phyloP scores from a whole-genome alignment of 2,113 vertebrate genomes.

The Thermophis baileyi region DNA sequence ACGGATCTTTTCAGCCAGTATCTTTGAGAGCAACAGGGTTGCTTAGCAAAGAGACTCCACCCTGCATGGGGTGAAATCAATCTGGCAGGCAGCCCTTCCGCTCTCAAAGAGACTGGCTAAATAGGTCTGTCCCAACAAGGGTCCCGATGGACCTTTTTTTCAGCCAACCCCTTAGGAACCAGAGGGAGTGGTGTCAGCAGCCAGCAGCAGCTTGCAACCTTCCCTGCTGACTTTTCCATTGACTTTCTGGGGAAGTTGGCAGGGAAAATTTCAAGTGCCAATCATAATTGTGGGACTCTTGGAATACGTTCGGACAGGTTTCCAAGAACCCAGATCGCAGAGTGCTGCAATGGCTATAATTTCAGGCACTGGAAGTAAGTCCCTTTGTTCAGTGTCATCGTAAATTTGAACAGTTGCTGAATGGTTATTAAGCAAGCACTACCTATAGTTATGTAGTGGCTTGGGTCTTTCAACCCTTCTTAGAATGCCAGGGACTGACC shows the following conservation, averaged over 20 bases:
- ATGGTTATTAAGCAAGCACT: neutral
- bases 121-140: neutral
- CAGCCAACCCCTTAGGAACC: neutral
- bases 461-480: neutral
- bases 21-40: neutral
- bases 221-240: neutral
- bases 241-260: neutral
- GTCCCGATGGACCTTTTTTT: neutral
- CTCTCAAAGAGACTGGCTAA: neutral
- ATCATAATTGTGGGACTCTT: neutral
- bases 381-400: neutral
- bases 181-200: neutral
- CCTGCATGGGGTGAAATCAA: neutral
- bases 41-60: neutral
- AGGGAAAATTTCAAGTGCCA: neutral
- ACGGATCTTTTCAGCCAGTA: neutral
- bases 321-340: neutral
- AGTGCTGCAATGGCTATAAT: neutral
- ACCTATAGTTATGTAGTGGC: neutral
- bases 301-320: neutral
- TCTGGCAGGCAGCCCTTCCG: neutral
- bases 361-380: neutral
- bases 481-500: neutral
- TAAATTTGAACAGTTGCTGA: neutral
- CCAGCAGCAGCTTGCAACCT: neutral